Base-by-base conservation (phyloP, 2,888 invertebrate species). In the Phymatocera aterrima region DNA sequence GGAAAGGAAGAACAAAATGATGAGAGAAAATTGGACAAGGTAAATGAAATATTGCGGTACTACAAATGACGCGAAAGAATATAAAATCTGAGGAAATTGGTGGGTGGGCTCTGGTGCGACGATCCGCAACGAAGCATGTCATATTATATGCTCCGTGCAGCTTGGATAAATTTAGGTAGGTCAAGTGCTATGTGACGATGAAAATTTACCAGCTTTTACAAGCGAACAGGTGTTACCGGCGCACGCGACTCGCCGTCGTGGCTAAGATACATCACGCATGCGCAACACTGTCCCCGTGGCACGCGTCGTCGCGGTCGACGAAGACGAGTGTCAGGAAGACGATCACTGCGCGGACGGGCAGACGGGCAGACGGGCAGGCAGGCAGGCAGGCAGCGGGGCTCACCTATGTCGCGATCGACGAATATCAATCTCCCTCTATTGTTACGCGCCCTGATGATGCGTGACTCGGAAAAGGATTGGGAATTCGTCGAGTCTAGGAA, bases 141-240 rank as follows among this genome's bases (percentile, higher is more conserved):
- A 21, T 10, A 21, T 10, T 24, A 10, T 24, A 12, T n/a, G 28
- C 24, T 37, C n/a, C 51, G 28, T 72, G 31, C 51, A 72, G n/a
- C n/a, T 51, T 34, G 72, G 72, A 72, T 72, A 72, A 51, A 72
- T 72, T 72, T 72, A 72, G 72, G 72, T 72, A 72, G 72, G 72
- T 72, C 72, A 72, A 72, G 72, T 51, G 51, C 51, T 51, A 51
- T 51, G 72, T 72, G 72, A 72, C 72, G 72, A 72, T 34, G 72
- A 72, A 72, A 72, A 72, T 72, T 72, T 51, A 72, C 51, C 72
- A 34, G 72, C 61, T 37, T 18, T 37, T n/a, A 37, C 18, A 51
- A 51, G 28, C 72, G 34, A 72, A 72, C 72, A 72, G 72, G 72
- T 72, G 72, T 72, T 51, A 51, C 48, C 34, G 34, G 37, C 48